Conservation (phyloP, 2,888 invertebrate species). For the Phengaris arion region DNA sequence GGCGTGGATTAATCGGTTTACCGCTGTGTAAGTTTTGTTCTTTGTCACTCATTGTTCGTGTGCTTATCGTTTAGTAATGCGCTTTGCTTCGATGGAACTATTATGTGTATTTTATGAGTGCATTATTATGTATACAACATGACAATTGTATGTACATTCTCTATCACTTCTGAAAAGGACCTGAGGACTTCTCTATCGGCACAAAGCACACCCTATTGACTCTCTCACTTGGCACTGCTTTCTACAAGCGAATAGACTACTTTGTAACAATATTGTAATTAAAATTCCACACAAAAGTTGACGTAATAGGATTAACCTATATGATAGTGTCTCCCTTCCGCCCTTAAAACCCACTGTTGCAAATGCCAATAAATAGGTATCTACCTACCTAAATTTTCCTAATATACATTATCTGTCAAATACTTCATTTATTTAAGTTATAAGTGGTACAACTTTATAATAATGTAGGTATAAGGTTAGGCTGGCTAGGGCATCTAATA, state of each 20-base stretch:
- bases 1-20: constrained; percentile 68
- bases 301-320: neutral
- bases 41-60: constrained; percentile 77
- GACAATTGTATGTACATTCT: neutral
- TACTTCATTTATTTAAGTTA: no score
- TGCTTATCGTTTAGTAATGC: constrained; percentile 68
- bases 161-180: constrained; percentile 9
- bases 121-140: constrained; percentile 22
- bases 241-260: constrained; percentile 13
- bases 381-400: neutral
- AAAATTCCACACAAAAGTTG: neutral
- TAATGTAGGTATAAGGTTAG: neutral
- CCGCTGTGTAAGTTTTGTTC: constrained; percentile 78
- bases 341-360: neutral
- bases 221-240: constrained; percentile 23
- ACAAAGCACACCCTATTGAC: constrained; percentile 23
- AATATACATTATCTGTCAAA: neutral
- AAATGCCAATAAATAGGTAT: neutral
- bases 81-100: constrained; percentile 60
- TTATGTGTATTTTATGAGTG: constrained; percentile 27
- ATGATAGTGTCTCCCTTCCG: neutral
- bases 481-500: neutral
- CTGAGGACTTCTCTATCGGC: constrained; percentile 18
- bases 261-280: neutral
- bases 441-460: no score